Evolutionary conservation across 2,888 invertebrate species (phyloP).

Genomic region (Pterostichus niger): DNA sequence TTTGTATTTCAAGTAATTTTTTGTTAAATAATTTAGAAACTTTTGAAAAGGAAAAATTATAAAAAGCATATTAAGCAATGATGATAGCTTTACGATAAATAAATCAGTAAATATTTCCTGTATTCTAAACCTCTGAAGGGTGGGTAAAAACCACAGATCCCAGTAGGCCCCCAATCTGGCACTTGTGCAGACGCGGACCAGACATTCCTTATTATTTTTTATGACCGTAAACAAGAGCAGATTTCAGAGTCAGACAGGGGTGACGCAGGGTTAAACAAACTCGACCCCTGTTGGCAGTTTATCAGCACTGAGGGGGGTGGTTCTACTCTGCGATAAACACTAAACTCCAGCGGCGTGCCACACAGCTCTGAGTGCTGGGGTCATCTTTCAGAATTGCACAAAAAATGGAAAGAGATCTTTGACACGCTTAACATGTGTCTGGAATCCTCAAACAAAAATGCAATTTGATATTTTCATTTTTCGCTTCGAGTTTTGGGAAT

Average conservation of each 20-base stretch:
- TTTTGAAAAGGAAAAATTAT: too few relatives aligned
- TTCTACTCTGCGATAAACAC: slow-evolving; percentile 27
- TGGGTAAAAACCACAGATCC: too few relatives aligned
- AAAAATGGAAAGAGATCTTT: slow-evolving; percentile 54
- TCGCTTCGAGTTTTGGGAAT: slow-evolving; percentile 56
- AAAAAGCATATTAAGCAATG: not conserved
- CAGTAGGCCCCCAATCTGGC: slow-evolving; percentile 1
- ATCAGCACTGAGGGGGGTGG: slow-evolving; percentile 48
- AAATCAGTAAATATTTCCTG: slow-evolving; percentile 9
- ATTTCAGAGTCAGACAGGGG: slow-evolving; percentile 53
- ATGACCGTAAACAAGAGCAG: slow-evolving; percentile 45
- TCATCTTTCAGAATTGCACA: slow-evolving; percentile 63
- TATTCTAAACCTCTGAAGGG: too few relatives aligned
- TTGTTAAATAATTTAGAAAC: too few relatives aligned
- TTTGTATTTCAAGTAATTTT: too few relatives aligned
- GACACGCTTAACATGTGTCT: slow-evolving; percentile 65
- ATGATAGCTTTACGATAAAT: slow-evolving; percentile 4
- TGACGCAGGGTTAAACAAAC: slow-evolving; percentile 66
- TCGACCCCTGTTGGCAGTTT: slow-evolving; percentile 63
- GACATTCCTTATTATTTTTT: slow-evolving; percentile 59
- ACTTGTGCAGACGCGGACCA: slow-evolving; percentile 53
- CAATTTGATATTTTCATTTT: slow-evolving; percentile 64
- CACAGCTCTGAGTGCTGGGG: not conserved
- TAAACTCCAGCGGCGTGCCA: slow-evolving; percentile 2
- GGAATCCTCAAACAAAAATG: slow-evolving; percentile 64